phyloP scores from a whole-genome alignment of 1,140 invertebrate species.

The Branchinecta lindahli region DNA sequence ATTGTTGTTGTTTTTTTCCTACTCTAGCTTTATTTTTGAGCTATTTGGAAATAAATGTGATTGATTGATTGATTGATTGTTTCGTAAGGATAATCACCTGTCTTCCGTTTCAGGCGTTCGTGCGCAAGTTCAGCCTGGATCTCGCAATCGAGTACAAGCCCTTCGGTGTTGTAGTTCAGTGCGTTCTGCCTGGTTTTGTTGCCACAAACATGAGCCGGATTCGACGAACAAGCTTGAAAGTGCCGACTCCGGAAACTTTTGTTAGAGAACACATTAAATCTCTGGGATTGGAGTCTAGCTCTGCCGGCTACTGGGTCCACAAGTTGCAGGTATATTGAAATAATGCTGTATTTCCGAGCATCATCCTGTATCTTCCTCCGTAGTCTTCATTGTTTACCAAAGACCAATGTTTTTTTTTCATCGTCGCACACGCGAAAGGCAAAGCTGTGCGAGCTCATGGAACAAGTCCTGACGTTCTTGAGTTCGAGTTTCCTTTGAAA shows the following conservation, averaged over 20 bases:
- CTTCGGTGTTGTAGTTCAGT: conserved; percentile 65
- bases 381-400: no score
- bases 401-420: no score
- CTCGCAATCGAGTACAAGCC: conserved; percentile 60
- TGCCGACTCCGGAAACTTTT: conserved; percentile 57
- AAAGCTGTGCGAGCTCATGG: no score
- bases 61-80: no score
- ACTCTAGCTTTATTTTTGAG: no score
- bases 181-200: conserved; percentile 70
- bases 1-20: no score
- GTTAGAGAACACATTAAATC: conserved; percentile 58
- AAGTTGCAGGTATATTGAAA: conserved; percentile 18
- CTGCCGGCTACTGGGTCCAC: conserved; percentile 49
- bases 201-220: conserved; percentile 88
- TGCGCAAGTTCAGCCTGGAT: conserved; percentile 66
- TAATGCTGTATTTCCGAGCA: no score
- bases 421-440: no score
- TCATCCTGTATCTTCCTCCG: no score
- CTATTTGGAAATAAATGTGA: no score
- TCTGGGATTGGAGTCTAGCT: conserved; percentile 51
- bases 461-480: no score
- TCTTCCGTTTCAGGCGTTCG: conserved; percentile 45
- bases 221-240: conserved; percentile 54
- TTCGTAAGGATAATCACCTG: conserved; percentile 2
- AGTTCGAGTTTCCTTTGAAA: no score